A percentile compares a stretch with the other conserved stretches of the same genome.
These are phyloP conservation scores for Megaustenia siamemsis DNA, from an alignment of 2,888 invertebrate species.

Conservation along the genomic window DNA sequence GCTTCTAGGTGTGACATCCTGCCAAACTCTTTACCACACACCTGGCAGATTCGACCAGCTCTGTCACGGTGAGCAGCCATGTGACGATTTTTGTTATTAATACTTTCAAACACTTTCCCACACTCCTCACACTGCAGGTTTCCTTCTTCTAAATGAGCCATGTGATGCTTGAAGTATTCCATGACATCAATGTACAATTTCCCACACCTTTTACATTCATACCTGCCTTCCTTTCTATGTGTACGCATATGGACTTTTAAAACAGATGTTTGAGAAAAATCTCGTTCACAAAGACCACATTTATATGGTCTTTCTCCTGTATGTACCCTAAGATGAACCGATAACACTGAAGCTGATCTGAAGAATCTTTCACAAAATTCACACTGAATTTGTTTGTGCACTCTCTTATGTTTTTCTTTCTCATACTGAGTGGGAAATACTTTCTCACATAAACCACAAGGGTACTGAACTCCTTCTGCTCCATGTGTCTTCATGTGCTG, in stretches of 20 bases:
- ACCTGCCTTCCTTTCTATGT: constrained; percentile 58
- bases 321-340: constrained; percentile 60
- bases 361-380: constrained; percentile 57
- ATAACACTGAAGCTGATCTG: constrained; percentile 56
- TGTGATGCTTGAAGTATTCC: constrained; percentile 54
- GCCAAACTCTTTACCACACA: constrained; percentile 61
- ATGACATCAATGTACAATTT: constrained; percentile 54
- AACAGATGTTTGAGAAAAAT: constrained; percentile 59
- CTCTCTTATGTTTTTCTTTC: constrained; percentile 58
- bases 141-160: constrained; percentile 53
- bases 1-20: constrained; percentile 57
- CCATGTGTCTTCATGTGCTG: constrained; percentile 61
- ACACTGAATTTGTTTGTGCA: constrained; percentile 58
- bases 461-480: constrained; percentile 57
- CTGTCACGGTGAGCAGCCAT: constrained; percentile 54
- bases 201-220: constrained; percentile 58
- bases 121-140: constrained; percentile 58
- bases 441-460: constrained; percentile 57
- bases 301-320: constrained; percentile 61
- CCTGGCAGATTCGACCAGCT: constrained; percentile 55
- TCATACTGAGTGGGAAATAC: constrained; percentile 58
- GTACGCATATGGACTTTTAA: constrained; percentile 58
- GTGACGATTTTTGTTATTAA: constrained; percentile 53
- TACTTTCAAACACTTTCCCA: constrained; percentile 57
- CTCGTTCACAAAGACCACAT: constrained; percentile 57